Evolutionary conservation across 2,797 vertebrate genomes (phyloP), one percentile per base, ranked within the genome.

Genomic region (Myiotriccus ornatus): DNA sequence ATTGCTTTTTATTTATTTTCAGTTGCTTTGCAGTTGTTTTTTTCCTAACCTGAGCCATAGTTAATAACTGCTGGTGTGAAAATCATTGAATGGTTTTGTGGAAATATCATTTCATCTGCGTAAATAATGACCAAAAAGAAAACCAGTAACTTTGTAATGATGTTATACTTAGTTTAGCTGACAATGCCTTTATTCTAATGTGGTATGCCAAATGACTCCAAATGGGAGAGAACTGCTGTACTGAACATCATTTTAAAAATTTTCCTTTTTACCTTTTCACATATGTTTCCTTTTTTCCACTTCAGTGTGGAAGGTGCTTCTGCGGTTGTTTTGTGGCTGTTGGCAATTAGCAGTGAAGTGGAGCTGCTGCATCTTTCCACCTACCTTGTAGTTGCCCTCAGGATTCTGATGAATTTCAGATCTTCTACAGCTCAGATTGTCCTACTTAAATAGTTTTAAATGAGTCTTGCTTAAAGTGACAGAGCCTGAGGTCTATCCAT

Each of bases 401-500:
- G 74, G 22, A 17, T 34, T 84, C 41, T 70, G 19, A 8, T 35
- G 32, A 52, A 62, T 63, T 91, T 87, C 30, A 43, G 15, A 19
- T 84, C 24, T 67, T 59, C 20, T 82, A 28, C 24, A 69, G 9
- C 18, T 74, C 44, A 20, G 4, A 34, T 52, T 53, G 34, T 67
- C 57, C n/a, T 47, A 4, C 9, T 50, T 70, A 44, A 90, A 23
- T 67, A 65, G 43, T 43, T 79, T 81, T 79, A 39, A 47, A 52
- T 53, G 1, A 32, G 12, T 56, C 17, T 52, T 78, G 9, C 19
- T 74, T 89, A 41, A 87, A 79, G 49, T 77, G 67, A 43, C 1
- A 11, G 23, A 16, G 43, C 6, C 24, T 73, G 34, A 59, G 7
- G 3, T 67, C 15, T 87, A 0, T 23, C 21, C 0, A 0, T 76